Evolutionary conservation across 2,888 invertebrate genomes (phyloP), one percentile per base, ranked within the genome.

Genomic region (Thecophora atra): DNA sequence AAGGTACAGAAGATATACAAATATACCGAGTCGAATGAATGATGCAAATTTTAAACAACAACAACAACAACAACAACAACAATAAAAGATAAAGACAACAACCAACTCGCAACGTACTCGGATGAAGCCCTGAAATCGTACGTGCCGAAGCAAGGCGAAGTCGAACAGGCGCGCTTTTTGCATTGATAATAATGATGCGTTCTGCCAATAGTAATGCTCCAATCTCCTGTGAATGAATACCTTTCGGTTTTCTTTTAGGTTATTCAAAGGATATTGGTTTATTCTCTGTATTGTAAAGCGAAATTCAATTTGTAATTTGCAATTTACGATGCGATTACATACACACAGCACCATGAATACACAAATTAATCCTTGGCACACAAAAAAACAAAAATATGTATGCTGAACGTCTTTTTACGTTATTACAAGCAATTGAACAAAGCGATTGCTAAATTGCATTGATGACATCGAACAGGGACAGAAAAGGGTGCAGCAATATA

Each of bases 301-400:
- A 69, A 69, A 60, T 69, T 69, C 69, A 47, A 69, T 69, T 69
- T 69, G 69, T 51, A 69, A 62, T 69, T 62, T 28, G 28, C 62
- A 69, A 69, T 69, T 69, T 69, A 44, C n/a, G 51, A 62, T 58
- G 68, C 68, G 13, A 44, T 44, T 44, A 13, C 44, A 44, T n/a
- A n/a, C n/a, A n/a, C n/a, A n/a, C n/a, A n/a, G n/a, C n/a, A n/a
- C n/a, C n/a, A n/a, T n/a, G n/a, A n/a, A n/a, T n/a, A n/a, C n/a
- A n/a, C n/a, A n/a, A n/a, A n/a, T n/a, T n/a, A n/a, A n/a, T n/a
- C n/a, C n/a, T n/a, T n/a, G n/a, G n/a, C n/a, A n/a, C n/a, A n/a
- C n/a, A n/a, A n/a, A n/a, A n/a, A n/a, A n/a, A n/a, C n/a, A n/a
- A n/a, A n/a, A n/a, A n/a, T n/a, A n/a, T n/a, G n/a, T n/a, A n/a